Conservation (phyloP, 2,797 vertebrate genomes). For the Siniperca obscura region DNA sequence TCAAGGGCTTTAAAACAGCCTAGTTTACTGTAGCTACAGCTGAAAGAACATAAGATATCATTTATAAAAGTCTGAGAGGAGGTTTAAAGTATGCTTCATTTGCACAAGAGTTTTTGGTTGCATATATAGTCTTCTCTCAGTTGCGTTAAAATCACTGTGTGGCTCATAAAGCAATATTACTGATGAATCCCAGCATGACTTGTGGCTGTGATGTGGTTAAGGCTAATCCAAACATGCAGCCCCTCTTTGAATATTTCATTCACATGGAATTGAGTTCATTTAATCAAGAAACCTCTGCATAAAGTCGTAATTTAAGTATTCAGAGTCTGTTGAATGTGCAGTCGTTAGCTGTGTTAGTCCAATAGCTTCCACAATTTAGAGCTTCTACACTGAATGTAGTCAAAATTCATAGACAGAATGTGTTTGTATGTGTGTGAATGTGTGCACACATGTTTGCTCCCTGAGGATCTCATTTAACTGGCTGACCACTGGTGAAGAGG, state of each 20-base stretch:
- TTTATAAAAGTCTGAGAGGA: conserved; percentile 9
- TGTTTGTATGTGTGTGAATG: conserved; percentile 2
- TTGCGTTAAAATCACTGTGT: not conserved
- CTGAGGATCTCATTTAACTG: conserved; percentile 42
- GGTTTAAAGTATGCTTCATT: conserved; percentile 17
- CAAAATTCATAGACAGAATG: conserved; percentile 18
- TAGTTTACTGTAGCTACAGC: conserved; percentile 7
- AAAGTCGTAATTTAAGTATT: conserved; percentile 6
- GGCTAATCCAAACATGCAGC: conserved; percentile 47
- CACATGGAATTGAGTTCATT: conserved; percentile 42
- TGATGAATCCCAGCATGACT: conserved; percentile 41
- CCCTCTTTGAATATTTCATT: conserved; percentile 45
- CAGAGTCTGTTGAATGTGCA: conserved; percentile 2
- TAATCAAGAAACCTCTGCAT: conserved; percentile 34
- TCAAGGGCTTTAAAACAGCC: not conserved
- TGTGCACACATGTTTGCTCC: conserved; percentile 23
- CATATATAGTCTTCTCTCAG: not conserved
- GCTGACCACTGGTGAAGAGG: conserved; percentile 38
- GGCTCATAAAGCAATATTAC: conserved; percentile 41
- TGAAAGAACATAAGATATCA: not conserved
- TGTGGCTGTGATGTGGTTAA: conserved; percentile 45
- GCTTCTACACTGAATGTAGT: conserved; percentile 4
- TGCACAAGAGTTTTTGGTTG: conserved; percentile 1
- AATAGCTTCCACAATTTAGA: not conserved
- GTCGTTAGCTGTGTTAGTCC: not conserved